Percentiles rank a stretch among this genome's conserved stretches.
phyloP scores from a whole-genome alignment of 2,888 invertebrate genomes.

The Mythimna ferrago region DNA sequence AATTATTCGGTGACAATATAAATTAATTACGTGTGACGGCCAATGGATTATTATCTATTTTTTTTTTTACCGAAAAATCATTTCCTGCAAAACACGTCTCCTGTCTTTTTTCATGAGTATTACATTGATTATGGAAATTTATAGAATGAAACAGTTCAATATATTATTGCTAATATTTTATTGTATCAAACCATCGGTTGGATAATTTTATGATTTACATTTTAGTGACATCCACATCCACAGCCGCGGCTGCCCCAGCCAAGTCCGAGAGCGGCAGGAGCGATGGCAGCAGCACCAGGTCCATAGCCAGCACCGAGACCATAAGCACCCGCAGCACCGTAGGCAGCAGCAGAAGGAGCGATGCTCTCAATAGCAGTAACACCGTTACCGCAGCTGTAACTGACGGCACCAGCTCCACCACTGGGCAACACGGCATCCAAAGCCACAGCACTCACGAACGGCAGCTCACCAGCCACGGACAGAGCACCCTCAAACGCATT shows the following conservation, averaged over 20 bases:
- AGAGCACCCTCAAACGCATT: slow-evolving; percentile 64
- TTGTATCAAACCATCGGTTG: too few species aligned
- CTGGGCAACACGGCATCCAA: slow-evolving; percentile 73
- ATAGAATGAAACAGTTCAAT: too few species aligned
- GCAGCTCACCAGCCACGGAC: slow-evolving; percentile 72
- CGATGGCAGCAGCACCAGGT: not conserved
- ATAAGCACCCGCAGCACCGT: not conserved
- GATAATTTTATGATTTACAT: too few species aligned
- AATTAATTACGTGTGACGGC: too few species aligned
- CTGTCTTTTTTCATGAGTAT: too few species aligned
- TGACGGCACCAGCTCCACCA: slow-evolving; percentile 70
- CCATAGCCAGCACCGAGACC: slow-evolving; percentile 23
- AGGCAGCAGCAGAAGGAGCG: slow-evolving; percentile 20
- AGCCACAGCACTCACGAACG: slow-evolving; percentile 74
- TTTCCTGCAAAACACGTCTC: too few species aligned
- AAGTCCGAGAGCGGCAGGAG: slow-evolving; percentile 6
- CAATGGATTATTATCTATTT: too few species aligned
- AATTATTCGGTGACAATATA: too few species aligned
- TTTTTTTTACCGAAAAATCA: too few species aligned
- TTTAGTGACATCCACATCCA: slow-evolving; percentile 21
- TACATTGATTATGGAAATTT: too few species aligned
- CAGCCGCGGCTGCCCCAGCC: slow-evolving; percentile 25
- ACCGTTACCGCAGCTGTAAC: slow-evolving; percentile 74
- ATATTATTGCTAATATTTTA: too few species aligned
- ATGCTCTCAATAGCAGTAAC: slow-evolving; percentile 49